Conservation (phyloP, 2,888 invertebrate species). For the Julus scandinavius region DNA sequence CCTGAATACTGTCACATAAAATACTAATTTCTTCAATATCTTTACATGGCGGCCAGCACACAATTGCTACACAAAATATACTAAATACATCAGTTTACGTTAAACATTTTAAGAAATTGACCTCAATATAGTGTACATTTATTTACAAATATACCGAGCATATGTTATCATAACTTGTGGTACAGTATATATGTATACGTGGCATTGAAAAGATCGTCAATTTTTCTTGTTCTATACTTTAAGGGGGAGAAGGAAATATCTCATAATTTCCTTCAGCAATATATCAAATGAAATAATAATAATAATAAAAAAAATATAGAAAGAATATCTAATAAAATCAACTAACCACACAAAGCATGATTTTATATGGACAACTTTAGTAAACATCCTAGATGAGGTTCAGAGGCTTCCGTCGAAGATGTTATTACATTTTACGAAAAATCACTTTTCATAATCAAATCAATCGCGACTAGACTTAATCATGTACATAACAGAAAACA, state of each 20-base stretch:
- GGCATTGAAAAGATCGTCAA: background rate
- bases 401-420: background rate
- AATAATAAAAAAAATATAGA: background rate
- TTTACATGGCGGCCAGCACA: background rate
- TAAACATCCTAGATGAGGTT: background rate
- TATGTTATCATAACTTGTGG: background rate
- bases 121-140: background rate
- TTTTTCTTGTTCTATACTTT: background rate
- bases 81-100: background rate
- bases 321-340: background rate
- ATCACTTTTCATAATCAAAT: background rate
- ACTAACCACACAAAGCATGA: too few relatives aligned
- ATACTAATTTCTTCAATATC: background rate
- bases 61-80: background rate
- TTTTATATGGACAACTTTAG: background rate
- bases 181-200: background rate
- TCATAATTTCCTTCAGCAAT: background rate
- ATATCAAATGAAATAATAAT: background rate
- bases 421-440: background rate
- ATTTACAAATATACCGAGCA: background rate
- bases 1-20: background rate
- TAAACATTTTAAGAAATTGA: background rate
- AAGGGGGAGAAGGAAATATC: too few relatives aligned
- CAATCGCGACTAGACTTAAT: constrained; percentile 5
- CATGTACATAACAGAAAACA: background rate